These are phyloP conservation scores for Drosophila rufa DNA, from an alignment of 1,140 invertebrate species.

Conservation along the genomic window DNA sequence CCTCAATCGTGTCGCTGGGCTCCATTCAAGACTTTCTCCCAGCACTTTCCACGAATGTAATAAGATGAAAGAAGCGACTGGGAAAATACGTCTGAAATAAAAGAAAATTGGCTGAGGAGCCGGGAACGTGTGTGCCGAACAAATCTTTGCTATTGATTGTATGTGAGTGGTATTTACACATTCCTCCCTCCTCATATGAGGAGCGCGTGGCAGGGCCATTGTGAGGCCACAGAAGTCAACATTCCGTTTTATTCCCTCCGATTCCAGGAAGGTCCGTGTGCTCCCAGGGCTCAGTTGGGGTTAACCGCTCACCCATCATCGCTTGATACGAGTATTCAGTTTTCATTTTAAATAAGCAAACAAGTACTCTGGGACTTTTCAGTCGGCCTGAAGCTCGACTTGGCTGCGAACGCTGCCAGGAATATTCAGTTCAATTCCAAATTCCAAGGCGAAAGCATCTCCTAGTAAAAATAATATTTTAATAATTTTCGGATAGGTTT, in stretches of 20 bases:
- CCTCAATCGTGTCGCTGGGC: slow-evolving; percentile 37
- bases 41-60: slow-evolving; percentile 18
- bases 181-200: slow-evolving; percentile 13
- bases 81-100: slow-evolving; percentile 34
- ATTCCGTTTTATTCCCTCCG: slow-evolving; percentile 3
- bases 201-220: slow-evolving; percentile 28
- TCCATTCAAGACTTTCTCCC: slow-evolving; percentile 64
- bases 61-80: slow-evolving; percentile 26
- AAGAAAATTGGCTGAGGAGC: slow-evolving; percentile 48
- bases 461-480: not conserved
- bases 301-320: not conserved
- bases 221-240: slow-evolving; percentile 50
- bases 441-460: not conserved
- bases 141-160: slow-evolving; percentile 71
- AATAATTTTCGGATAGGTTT: slow-evolving; percentile 4
- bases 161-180: slow-evolving; percentile 39
- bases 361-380: not conserved
- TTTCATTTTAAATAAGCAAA: slow-evolving; percentile 10
- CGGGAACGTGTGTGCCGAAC: slow-evolving; percentile 64
- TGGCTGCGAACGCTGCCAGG: not conserved
- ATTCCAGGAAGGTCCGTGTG: slow-evolving; percentile 19
- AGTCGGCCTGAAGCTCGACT: not conserved
- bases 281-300: slow-evolving; percentile 1
- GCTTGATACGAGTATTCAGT: not conserved
- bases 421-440: not conserved